Conservation (phyloP, 2,888 invertebrate species). For the Pinctada fucata region DNA sequence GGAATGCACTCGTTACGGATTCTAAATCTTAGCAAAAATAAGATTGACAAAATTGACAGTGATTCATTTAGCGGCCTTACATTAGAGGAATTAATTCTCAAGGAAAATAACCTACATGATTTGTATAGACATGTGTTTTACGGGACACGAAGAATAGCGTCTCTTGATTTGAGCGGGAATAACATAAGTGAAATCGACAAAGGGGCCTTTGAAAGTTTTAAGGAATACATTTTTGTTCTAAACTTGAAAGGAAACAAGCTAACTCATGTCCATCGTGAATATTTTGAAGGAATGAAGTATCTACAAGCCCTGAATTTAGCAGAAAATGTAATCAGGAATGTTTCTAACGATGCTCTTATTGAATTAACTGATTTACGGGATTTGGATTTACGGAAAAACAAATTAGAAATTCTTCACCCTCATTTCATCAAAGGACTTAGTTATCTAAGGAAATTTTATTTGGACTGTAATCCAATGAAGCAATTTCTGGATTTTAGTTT, state of each 20-base stretch:
- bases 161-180: slow-evolving; percentile 57
- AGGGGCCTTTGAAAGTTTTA: slow-evolving; percentile 61
- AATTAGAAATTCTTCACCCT: slow-evolving; percentile 36
- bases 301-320: slow-evolving; percentile 48
- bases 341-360: slow-evolving; percentile 48
- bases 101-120: slow-evolving; percentile 53
- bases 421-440: slow-evolving; percentile 42
- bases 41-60: slow-evolving; percentile 48
- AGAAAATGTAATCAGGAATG: slow-evolving; percentile 49
- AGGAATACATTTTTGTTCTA: slow-evolving; percentile 56
- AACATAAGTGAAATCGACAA: slow-evolving; percentile 48
- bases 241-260: slow-evolving; percentile 49
- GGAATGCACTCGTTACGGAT: slow-evolving; percentile 47
- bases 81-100: slow-evolving; percentile 51
- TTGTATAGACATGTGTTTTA: slow-evolving; percentile 53
- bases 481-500: slow-evolving; percentile 29
- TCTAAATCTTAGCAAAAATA: slow-evolving; percentile 57
- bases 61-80: slow-evolving; percentile 54
- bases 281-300: slow-evolving; percentile 61
- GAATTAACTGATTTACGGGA: slow-evolving; percentile 49
- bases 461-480: slow-evolving; percentile 51
- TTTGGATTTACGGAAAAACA: slow-evolving; percentile 54
- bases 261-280: slow-evolving; percentile 52
- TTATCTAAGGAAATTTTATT: slow-evolving; percentile 40
- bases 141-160: slow-evolving; percentile 49